Base-by-base conservation (phyloP, 2,797 vertebrate genomes). In the Channallabes apus region DNA sequence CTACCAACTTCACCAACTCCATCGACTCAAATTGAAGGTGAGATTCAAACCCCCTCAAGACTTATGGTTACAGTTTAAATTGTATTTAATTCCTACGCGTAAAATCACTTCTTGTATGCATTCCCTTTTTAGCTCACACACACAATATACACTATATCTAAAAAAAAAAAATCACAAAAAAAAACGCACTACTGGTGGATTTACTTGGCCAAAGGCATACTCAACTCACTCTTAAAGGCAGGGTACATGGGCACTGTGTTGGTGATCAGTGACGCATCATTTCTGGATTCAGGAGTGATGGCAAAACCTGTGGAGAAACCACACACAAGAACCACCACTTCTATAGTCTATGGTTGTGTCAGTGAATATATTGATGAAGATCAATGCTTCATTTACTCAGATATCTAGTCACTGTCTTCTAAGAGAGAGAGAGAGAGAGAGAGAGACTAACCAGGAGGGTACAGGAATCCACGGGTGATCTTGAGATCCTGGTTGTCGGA, bases 201-300 rank as follows among this genome's bases (percentile, higher is more conserved):
- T 35, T 18, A 35, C 17, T 2, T 11, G 14, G 22, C 46, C 4
- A 51, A 73, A 8, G 6, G 2, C n/a, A 54, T 59, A 46, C 41
- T 46, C 41, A 46, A 96, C 98, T 97, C 94, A 99, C 98, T 96
- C 95, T 97, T 98, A 92, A 99, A 99, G 77, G 97, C 96, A 0
- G 96, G 96, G 89, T 96, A 99, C 96, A 99, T 97, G 72, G 98
- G 98, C 67, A 97, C 96, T 0, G 97, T 94, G 92, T 99, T 99
- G 87, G 98, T 98, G 93, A 99, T 94, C 85, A 99, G 95, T 1
- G 96, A 96, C 5, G 97, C 95, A 27, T 99, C 96, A 0, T 95
- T 96, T 93, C 96, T 97, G 89, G 97, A 95, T 90, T 97, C 96
- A 15, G 95, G 88, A 46, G 96, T 97, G 1, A 94, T 95, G 24